phyloP scores from a whole-genome alignment of 2,888 invertebrate genomes.

The Coelinius sp. region DNA sequence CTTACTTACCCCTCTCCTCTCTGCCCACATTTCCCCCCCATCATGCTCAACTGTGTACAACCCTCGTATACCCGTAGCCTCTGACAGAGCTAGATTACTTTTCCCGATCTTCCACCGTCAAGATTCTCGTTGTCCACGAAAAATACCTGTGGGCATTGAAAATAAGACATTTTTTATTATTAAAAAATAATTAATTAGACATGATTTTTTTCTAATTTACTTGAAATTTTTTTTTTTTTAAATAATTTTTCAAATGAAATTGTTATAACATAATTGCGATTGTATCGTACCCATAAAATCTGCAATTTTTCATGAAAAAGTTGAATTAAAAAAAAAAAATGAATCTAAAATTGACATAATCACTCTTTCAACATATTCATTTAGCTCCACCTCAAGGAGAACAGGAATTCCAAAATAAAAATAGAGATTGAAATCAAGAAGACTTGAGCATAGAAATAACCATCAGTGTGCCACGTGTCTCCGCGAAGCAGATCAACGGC shows the following conservation, averaged over 20 bases:
- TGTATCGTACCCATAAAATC: no score
- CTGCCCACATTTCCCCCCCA: background rate
- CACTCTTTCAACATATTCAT: slow-evolving; percentile 1
- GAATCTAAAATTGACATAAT: slow-evolving; percentile 15
- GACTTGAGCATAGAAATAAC: slow-evolving; percentile 18
- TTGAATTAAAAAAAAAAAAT: no score
- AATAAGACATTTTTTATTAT: no score
- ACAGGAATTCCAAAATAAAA: slow-evolving; percentile 21
- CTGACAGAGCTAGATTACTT: slow-evolving; percentile 20
- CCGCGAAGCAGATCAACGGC: slow-evolving; percentile 57
- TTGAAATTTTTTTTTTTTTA: no score
- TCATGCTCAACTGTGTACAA: background rate
- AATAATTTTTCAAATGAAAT: no score
- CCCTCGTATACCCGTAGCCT: slow-evolving; percentile 9
- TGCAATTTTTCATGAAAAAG: no score
- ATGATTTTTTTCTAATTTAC: no score
- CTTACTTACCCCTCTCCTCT: slow-evolving; percentile 40
- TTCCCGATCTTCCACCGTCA: background rate
- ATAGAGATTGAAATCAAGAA: slow-evolving; percentile 25
- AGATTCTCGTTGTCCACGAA: background rate
- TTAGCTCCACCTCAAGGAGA: slow-evolving; percentile 10
- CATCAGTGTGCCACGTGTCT: slow-evolving; percentile 51
- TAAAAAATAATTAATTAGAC: no score
- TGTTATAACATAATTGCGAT: background rate
- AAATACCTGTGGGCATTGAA: background rate